A percentile compares a stretch with the other conserved stretches of the same genome.
phyloP scores from a whole-genome alignment of 35 echinoderm and acorn worm genomes.

The Ophiothrix spiculata region DNA sequence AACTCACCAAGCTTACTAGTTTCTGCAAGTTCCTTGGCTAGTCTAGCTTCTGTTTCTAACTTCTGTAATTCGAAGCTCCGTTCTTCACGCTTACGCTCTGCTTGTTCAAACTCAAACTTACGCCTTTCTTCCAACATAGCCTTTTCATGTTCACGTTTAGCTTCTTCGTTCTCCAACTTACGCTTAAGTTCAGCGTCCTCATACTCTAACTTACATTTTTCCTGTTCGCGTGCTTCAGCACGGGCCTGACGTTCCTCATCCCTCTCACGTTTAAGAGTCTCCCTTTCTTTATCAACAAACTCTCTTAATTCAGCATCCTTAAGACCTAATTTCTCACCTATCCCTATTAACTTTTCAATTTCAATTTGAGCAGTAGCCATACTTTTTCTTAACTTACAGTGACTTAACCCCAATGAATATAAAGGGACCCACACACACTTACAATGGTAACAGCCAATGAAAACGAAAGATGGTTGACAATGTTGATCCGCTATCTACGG shows the following conservation, averaged over 20 bases:
- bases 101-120: not conserved
- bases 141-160: not conserved
- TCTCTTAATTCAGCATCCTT: not conserved
- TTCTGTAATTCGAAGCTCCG: not conserved
- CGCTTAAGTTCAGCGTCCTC: slow-evolving; percentile 32
- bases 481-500: not conserved
- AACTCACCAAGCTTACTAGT: not conserved
- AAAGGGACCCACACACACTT: not conserved
- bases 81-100: not conserved
- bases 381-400: not conserved
- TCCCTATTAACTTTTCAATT: not conserved
- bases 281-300: not conserved
- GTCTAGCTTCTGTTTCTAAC: not conserved
- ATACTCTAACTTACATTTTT: slow-evolving; percentile 21
- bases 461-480: not conserved
- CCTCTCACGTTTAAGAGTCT: not conserved
- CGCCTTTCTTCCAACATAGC: not conserved
- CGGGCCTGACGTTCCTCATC: not conserved
- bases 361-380: not conserved
- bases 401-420: not conserved
- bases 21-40: not conserved
- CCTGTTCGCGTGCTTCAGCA: not conserved
- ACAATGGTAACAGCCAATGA: not conserved
- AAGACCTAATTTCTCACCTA: not conserved
- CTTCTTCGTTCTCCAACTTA: slow-evolving; percentile 14